A percentile compares a stretch with the other conserved stretches of the same genome.
Conservation (phyloP, 1,140 invertebrate species). For the Glossosoma conforme region DNA sequence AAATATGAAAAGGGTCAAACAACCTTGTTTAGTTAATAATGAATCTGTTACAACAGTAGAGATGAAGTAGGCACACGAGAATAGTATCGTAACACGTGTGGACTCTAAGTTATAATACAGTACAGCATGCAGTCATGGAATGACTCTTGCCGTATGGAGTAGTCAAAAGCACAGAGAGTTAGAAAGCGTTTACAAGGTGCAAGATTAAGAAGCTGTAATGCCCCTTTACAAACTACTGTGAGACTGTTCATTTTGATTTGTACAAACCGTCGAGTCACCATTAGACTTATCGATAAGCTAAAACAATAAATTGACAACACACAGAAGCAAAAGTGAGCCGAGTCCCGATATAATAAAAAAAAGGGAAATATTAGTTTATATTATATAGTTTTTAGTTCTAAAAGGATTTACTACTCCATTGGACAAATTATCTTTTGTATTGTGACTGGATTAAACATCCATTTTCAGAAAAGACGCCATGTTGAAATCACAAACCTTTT, state of each 20-base stretch:
- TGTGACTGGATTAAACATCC: conserved; percentile 6
- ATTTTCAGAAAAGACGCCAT: conserved; percentile 11
- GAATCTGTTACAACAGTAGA: not conserved
- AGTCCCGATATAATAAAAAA: conserved; percentile 15
- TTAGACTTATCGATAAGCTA: not conserved
- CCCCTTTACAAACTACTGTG: conserved; percentile 16
- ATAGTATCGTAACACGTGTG: too few species aligned
- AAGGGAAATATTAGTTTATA: not conserved
- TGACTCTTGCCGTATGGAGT: conserved; percentile 25
- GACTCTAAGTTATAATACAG: too few species aligned
- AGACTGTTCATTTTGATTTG: conserved; percentile 9
- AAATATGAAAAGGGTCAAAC: not conserved
- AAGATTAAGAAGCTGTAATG: conserved; percentile 11
- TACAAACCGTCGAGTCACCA: conserved; percentile 13
- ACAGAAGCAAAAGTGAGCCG: conserved; percentile 29
- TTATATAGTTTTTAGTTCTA: too few species aligned
- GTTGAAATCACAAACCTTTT: conserved; percentile 30
- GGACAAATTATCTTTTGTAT: conserved; percentile 18
- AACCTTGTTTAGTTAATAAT: not conserved
- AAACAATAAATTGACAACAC: conserved; percentile 10
- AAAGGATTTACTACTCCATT: conserved; percentile 27
- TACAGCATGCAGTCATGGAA: conserved; percentile 20
- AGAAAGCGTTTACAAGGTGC: conserved; percentile 7
- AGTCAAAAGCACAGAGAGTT: conserved; percentile 15
- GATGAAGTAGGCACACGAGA: too few species aligned